Base-by-base conservation (phyloP, 2,888 invertebrate species). In the Ypsolopha scabrella region DNA sequence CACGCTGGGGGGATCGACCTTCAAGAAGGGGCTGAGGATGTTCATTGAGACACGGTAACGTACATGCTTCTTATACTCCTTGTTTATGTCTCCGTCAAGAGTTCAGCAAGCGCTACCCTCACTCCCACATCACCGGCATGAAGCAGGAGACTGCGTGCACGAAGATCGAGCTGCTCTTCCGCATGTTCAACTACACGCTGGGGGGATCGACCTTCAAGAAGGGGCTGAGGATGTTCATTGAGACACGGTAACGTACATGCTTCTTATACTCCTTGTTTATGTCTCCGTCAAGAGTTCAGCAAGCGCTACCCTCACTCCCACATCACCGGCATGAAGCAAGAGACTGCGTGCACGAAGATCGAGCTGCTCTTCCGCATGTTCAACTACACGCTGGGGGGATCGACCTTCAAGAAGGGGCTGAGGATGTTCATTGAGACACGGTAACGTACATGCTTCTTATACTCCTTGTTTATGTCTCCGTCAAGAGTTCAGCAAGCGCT, bases 351-450 rank as follows among this genome's bases (percentile, higher is more conserved):
- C 37, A 90, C 91, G 3, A 93, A 94, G 80, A 93, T 92, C 1
- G 93, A 93, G 66, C 74, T 94, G 38, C 85, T 97, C 8, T 94
- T 98, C 71, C 88, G 97, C 35, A 98, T 97, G 97, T 90, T 98
- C 66, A 93, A 95, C 68, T 93, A 92, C 60, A 94, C 95, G 0
- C 81, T 97, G 7, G 95, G 96, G 3, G 91, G 90, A 52, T 85
- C 88, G 0, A 90, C 92, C 0, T 95, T 98, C 70, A 90, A 88
- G 65, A 88, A 88, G 45, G 95, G 94, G 2, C 71, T 94, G 52
- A 88, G 90, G 60, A 88, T 88, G 61, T 93, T 94, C 65, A 87
- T 94, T 65, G 82, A 88, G 7, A 88, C 90, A 55, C 88, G 90
- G 89, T 87, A 24, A 24, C 24, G 24, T 24, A n/a, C n/a, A n/a